phyloP scores from a whole-genome alignment of 2,797 vertebrate genomes.

The Sparus aurata region DNA sequence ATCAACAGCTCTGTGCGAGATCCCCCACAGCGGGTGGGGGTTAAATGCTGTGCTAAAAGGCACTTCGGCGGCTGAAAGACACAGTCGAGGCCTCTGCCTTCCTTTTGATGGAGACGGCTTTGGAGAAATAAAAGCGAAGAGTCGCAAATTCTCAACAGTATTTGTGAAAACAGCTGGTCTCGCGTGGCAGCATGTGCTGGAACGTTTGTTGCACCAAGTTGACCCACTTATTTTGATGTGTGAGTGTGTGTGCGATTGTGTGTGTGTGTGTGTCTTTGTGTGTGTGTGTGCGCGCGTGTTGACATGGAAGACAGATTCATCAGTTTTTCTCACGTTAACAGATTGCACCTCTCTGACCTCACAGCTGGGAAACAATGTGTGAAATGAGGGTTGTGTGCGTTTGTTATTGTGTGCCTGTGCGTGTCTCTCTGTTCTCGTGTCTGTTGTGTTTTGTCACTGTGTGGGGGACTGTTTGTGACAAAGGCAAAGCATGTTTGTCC shows the following conservation, averaged over 20 bases:
- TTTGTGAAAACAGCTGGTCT: slow-evolving; percentile 65
- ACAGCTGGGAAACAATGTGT: slow-evolving; percentile 55
- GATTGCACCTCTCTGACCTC: slow-evolving; percentile 62
- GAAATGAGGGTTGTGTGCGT: slow-evolving; percentile 43
- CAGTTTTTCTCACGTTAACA: slow-evolving; percentile 65
- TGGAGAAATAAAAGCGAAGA: slow-evolving; percentile 31
- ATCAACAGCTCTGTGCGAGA: background rate
- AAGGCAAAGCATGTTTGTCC: background rate
- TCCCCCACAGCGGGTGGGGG: slow-evolving; percentile 8
- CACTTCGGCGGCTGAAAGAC: slow-evolving; percentile 15
- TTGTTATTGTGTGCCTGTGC: background rate
- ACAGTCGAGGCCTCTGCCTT: background rate
- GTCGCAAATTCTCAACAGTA: slow-evolving; percentile 37
- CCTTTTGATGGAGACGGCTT: slow-evolving; percentile 29
- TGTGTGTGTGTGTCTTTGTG: slow-evolving; percentile 21
- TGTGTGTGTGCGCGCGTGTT: slow-evolving; percentile 30
- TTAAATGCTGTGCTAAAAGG: slow-evolving; percentile 54
- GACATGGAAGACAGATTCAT: slow-evolving; percentile 47
- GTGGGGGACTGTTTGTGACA: background rate
- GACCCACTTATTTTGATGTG: slow-evolving; percentile 69
- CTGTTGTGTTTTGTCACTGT: background rate
- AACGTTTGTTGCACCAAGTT: slow-evolving; percentile 43
- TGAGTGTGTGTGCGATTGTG: slow-evolving; percentile 6
- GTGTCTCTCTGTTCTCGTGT: no score
- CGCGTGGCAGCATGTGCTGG: slow-evolving; percentile 38